phyloP scores from a whole-genome alignment of 2,888 invertebrate genomes.

The Dryocosmus kuriphilus region DNA sequence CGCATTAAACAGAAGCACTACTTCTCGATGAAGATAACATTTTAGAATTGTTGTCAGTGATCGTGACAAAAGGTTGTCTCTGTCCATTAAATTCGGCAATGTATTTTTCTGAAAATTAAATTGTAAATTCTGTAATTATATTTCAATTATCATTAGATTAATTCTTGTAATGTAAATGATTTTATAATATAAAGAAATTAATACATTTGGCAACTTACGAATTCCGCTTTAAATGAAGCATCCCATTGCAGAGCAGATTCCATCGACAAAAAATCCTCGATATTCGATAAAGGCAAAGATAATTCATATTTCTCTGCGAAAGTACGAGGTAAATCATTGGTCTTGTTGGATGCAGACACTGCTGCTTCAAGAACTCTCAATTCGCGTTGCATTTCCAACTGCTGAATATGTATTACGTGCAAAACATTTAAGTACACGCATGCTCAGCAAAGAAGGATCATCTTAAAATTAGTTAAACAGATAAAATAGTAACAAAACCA shows the following conservation, averaged over 20 bases:
- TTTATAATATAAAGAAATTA: neutral
- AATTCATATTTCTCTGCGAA: conserved; percentile 14
- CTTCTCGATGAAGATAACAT: neutral
- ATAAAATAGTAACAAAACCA: neutral
- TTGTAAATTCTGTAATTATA: neutral
- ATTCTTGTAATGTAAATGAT: neutral
- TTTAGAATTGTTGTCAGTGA: neutral
- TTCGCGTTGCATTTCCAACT: neutral
- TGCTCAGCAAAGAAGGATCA: no score
- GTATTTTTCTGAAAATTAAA: conserved; percentile 12
- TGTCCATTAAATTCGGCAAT: neutral
- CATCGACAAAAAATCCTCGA: neutral
- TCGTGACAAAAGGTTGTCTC: neutral
- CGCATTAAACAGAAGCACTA: neutral
- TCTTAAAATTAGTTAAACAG: neutral
- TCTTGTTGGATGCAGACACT: neutral
- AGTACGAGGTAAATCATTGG: neutral
- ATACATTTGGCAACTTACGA: neutral
- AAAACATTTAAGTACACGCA: neutral
- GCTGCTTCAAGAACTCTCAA: neutral
- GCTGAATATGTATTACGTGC: neutral
- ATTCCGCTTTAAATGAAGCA: conserved; percentile 10
- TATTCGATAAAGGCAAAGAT: neutral
- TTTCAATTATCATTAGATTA: neutral
- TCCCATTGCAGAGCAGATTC: neutral